Percentiles rank a stretch among this genome's conserved stretches.
Conservation (phyloP, 1,140 invertebrate species). For the Littorina saxatilis region DNA sequence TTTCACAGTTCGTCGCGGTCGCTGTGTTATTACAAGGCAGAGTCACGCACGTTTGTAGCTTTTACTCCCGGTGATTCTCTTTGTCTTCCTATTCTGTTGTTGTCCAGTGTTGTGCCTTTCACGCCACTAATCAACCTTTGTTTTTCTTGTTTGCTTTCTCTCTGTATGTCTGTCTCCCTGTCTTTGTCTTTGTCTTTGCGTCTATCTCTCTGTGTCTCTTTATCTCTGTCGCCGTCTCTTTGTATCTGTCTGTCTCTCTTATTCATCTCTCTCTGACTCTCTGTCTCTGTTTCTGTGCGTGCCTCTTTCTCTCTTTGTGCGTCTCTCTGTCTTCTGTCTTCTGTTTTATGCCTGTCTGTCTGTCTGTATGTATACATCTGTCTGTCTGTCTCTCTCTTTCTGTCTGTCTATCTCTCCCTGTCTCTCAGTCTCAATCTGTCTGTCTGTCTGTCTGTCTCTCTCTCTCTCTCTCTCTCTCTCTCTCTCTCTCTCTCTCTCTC, state of each 20-base stretch:
- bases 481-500: not conserved
- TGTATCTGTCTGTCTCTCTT: not conserved
- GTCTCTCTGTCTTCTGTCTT: not conserved
- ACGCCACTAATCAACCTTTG: not conserved
- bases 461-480: not conserved
- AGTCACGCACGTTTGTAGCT: too few relatives aligned
- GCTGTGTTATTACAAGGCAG: too few relatives aligned
- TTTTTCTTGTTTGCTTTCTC: not conserved
- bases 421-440: too few relatives aligned
- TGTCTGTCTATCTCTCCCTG: too few relatives aligned
- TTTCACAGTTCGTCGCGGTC: too few relatives aligned
- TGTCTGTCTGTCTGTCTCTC: not conserved
- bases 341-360: not conserved
- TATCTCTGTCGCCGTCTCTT: not conserved
- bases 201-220: not conserved
- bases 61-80: not conserved
- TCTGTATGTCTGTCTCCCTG: not conserved
- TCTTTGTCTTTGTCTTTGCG: not conserved
- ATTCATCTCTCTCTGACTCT: not conserved
- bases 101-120: not conserved
- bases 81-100: not conserved
- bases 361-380: too few relatives aligned
- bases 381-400: too few relatives aligned
- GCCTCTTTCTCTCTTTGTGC: not conserved
- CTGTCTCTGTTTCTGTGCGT: not conserved